Evolutionary conservation across 2,797 vertebrate species (phyloP).

Genomic region (Ctenochaetus hawaiiensis): DNA sequence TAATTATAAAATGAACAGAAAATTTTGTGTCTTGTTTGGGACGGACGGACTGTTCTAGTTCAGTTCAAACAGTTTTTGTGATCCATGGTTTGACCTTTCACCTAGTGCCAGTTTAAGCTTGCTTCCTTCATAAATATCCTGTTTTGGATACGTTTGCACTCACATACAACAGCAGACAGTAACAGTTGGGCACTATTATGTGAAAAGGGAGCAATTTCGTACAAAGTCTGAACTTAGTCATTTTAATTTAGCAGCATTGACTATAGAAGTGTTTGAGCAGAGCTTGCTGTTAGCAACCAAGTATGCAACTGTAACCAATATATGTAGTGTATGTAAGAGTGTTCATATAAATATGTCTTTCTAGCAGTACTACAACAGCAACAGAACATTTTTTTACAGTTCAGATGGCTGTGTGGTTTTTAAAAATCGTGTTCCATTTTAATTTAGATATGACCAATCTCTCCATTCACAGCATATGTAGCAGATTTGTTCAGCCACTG

Average conservation of each 20-base stretch:
- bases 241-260: no score
- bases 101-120: neutral
- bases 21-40: no score
- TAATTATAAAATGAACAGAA: no score
- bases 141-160: neutral
- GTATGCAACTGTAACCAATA: neutral
- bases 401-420: neutral
- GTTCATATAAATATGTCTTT: neutral
- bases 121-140: neutral
- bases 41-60: no score
- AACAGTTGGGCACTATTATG: no score
- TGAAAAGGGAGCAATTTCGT: no score
- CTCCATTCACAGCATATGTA: neutral
- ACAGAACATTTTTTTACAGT: neutral
- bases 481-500: neutral
- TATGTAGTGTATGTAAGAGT: neutral
- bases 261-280: neutral
- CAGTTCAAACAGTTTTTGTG: no score
- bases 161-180: no score
- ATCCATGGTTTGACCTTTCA: conserved; percentile 19
- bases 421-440: neutral
- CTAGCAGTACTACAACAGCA: neutral
- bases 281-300: neutral
- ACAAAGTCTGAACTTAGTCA: no score
- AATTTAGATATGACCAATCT: neutral